Evolutionary conservation across 1,140 invertebrate genomes (phyloP), one percentile per base, ranked within the genome.

Genomic region (Nasonia longicornis): DNA sequence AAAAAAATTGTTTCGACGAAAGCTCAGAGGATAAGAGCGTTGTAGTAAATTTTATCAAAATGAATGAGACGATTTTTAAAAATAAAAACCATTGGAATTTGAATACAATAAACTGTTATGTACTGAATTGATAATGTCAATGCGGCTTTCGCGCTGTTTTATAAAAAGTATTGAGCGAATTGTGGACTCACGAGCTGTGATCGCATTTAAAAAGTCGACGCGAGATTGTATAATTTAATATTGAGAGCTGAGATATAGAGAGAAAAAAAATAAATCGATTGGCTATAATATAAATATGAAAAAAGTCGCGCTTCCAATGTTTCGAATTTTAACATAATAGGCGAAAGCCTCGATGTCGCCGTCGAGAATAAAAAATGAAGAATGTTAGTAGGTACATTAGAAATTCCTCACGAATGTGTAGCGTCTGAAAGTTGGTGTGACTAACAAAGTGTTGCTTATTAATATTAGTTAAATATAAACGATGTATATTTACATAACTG

Each of bases 271-370:
- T 14, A 69, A 63, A 76, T 58, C 22, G 45, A 81, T 81, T 81
- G 80, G 80, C 80, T 77, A 81, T 66, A 77, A 81, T 26, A 26
- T 26, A 26, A 26, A 26, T 26, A 67, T 67, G 14, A 67, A 26
- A 81, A n/a, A n/a, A 72, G 77, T 72, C 8, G 80, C 80, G 74
- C 80, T 81, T 81, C 80, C 80, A 81, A 72, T 77, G 16, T 66
- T 77, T 81, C 74, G 52, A 81, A 77, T 77, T 75, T 66, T 66
- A 67, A 42, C 31, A 3, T 22, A 42, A 72, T 63, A 71, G 63
- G 22, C 7, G 14, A 76, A 75, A 26, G 20, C 76, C 4, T 22
- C 7, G 48, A 42, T 63, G 16, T 26, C 1, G 1, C 26, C 52
- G 14, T 81, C 48, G 64, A 70, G 74, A 58, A 7, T 20, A 77